Evolutionary conservation across 1,140 invertebrate genomes (phyloP).

Genomic region (Babylonia areolata): DNA sequence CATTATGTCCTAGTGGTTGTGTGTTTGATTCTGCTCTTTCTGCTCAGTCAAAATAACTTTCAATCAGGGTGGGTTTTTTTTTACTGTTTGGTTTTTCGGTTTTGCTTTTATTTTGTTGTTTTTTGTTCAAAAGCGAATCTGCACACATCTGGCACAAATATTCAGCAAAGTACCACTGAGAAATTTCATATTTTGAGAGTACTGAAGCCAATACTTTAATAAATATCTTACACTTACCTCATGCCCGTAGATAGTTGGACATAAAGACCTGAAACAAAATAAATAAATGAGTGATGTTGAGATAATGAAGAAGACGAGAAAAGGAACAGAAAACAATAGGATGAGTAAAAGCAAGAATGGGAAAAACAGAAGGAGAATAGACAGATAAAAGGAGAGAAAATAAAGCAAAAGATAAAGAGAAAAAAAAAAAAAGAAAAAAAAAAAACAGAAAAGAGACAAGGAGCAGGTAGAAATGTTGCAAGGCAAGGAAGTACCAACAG

Average conservation of each 20-base stretch:
- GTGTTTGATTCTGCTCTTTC: no score
- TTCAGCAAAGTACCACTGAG: no score
- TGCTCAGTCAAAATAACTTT: no score
- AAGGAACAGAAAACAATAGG: neutral
- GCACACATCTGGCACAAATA: no score
- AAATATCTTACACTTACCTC: slow-evolving; percentile 76
- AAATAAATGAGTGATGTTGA: slow-evolving; percentile 28
- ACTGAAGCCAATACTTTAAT: neutral
- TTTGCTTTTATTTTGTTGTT: no score
- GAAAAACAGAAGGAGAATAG: neutral
- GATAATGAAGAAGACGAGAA: neutral
- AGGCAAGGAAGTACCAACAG: no score
- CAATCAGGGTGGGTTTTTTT: no score
- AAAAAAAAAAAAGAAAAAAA: slow-evolving; percentile 1
- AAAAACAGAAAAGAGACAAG: neutral
- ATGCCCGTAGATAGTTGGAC: slow-evolving; percentile 94
- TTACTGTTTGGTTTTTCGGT: no score
- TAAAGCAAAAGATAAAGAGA: neutral
- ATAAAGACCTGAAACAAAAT: slow-evolving; percentile 81
- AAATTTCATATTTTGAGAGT: no score
- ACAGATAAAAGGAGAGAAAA: neutral
- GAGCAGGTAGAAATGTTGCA: neutral
- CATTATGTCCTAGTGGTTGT: no score
- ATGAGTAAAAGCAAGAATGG: no score
- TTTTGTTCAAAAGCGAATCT: no score